Evolutionary conservation across 2,113 vertebrate species (phyloP).

Genomic region (Vimba vimba): DNA sequence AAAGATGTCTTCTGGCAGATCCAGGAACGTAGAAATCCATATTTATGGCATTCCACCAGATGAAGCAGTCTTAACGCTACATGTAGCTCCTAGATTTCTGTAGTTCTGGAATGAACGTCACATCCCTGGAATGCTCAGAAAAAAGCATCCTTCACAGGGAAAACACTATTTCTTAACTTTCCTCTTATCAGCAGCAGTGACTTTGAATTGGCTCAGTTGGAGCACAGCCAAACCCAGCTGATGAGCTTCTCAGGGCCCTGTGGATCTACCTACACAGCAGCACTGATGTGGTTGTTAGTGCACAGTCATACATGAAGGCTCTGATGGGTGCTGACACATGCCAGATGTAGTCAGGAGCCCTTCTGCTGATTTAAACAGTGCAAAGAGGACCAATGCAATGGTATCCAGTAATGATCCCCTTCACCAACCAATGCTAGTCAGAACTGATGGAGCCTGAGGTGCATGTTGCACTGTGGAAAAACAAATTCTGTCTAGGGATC

Average conservation of each 20-base stretch:
- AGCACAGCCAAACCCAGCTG: constrained; percentile 3
- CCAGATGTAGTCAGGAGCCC: constrained; percentile 28
- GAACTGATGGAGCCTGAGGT: background rate
- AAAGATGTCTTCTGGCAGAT: background rate
- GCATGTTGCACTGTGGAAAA: constrained; percentile 9
- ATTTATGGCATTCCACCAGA: background rate
- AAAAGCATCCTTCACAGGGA: background rate
- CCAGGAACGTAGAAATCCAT: too few species aligned
- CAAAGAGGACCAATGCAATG: constrained; percentile 18
- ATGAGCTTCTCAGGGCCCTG: constrained; percentile 31
- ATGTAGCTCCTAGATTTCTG: background rate
- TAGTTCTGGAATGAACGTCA: background rate
- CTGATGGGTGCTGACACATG: constrained; percentile 24
- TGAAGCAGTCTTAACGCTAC: background rate
- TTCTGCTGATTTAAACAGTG: constrained; percentile 36
- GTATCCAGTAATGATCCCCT: constrained; percentile 37
- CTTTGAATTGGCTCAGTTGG: constrained; percentile 5
- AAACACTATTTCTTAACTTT: background rate
- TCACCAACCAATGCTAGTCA: constrained; percentile 24
- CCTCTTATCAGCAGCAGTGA: constrained; percentile 17
- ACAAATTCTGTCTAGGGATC: background rate
- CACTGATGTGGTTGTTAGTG: constrained; percentile 39
- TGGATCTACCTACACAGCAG: constrained; percentile 9
- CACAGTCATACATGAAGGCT: constrained; percentile 16
- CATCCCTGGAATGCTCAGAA: background rate